Evolutionary conservation across 2,113 vertebrate genomes (phyloP).

Genomic region (Pollimyrus isidori): DNA sequence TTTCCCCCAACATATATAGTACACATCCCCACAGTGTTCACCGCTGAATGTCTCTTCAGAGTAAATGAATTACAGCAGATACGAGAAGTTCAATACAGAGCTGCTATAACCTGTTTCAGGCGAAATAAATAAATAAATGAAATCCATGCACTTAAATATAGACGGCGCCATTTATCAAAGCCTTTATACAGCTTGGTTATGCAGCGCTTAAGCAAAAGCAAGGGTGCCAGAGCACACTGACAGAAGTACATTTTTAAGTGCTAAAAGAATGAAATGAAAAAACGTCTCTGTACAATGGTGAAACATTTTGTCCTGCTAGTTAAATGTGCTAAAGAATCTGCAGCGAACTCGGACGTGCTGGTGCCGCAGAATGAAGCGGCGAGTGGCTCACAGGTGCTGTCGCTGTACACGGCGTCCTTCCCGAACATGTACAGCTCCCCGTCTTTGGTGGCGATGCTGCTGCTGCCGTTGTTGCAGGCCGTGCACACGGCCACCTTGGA

Average conservation of each 20-base stretch:
- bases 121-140: background rate
- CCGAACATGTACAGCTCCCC: conserved; percentile 99
- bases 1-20: background rate
- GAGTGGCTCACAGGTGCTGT: conserved; percentile 81
- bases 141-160: background rate
- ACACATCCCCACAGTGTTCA: background rate
- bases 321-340: background rate
- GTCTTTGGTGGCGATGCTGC: conserved; percentile 94
- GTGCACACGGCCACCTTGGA: conserved; percentile 87
- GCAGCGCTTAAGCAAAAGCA: background rate
- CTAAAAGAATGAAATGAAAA: background rate
- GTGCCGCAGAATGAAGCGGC: background rate
- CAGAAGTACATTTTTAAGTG: background rate
- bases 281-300: background rate
- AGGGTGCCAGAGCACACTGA: background rate
- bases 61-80: background rate
- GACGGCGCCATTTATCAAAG: background rate
- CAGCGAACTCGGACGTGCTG: background rate
- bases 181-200: background rate
- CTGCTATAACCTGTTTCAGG: background rate
- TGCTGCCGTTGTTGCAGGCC: conserved; percentile 97
- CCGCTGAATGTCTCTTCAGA: background rate
- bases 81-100: background rate
- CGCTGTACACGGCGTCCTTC: conserved; percentile 98
- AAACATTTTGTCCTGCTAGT: background rate